A percentile compares a stretch with the other conserved stretches of the same genome.
Evolutionary conservation across 2,888 invertebrate genomes (phyloP).

Genomic region (Harmothoe impar): DNA sequence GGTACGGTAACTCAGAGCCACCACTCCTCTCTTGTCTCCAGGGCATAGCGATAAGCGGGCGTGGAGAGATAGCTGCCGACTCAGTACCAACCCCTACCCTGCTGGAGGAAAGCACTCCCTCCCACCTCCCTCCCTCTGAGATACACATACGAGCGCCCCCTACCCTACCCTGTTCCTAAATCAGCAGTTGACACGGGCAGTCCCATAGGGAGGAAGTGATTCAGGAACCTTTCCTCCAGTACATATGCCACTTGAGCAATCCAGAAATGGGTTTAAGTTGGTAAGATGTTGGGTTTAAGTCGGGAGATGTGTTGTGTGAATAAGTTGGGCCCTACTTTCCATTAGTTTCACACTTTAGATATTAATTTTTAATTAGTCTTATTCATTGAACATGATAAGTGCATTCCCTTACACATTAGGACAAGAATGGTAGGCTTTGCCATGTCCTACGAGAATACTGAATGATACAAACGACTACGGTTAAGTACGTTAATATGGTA

Average conservation of each 20-base stretch:
- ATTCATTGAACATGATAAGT: too few relatives aligned
- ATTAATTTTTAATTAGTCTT: too few relatives aligned
- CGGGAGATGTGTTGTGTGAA: too few relatives aligned
- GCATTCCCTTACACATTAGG: too few relatives aligned
- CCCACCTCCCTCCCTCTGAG: neutral
- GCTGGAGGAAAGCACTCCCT: neutral
- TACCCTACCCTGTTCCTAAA: neutral
- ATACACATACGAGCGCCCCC: neutral
- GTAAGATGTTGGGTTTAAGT: too few relatives aligned
- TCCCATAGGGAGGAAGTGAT: neutral
- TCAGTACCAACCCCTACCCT: neutral
- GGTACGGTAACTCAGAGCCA: neutral
- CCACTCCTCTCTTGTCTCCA: neutral
- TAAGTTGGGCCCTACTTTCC: too few relatives aligned
- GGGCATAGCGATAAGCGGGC: constrained; percentile 21
- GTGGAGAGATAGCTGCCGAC: neutral
- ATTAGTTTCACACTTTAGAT: too few relatives aligned
- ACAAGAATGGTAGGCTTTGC: too few relatives aligned
- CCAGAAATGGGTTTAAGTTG: too few relatives aligned
- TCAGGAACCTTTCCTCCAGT: neutral
- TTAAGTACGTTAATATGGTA: too few relatives aligned
- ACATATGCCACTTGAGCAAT: neutral
- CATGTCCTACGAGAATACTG: too few relatives aligned
- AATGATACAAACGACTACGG: too few relatives aligned
- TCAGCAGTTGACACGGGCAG: neutral